phyloP scores from a whole-genome alignment of 2,888 invertebrate genomes.

The Ganaspis brasiliensis region DNA sequence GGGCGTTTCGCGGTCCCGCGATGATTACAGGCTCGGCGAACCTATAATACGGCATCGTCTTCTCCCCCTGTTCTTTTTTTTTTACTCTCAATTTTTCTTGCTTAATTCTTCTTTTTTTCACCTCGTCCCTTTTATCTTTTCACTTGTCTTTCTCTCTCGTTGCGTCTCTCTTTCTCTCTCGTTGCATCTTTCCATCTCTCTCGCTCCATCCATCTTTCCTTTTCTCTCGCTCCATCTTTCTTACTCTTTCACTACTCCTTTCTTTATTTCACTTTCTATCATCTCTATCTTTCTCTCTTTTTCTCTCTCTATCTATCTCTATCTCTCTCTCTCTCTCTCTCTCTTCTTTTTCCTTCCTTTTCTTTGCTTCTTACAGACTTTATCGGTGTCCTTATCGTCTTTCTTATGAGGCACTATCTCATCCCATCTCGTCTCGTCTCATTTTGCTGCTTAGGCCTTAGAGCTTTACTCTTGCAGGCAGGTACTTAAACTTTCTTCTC shows the following conservation, averaged over 20 bases:
- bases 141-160: conserved; percentile 20
- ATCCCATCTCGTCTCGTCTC: conserved; percentile 2
- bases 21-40: conserved; percentile 79
- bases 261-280: conserved; percentile 50
- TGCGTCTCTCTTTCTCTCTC: conserved; percentile 35
- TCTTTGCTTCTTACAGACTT: conserved; percentile 47
- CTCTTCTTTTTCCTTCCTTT: conserved; percentile 62
- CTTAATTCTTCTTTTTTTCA: conserved; percentile 42
- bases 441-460: background rate
- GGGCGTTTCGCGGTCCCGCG: conserved; percentile 80
- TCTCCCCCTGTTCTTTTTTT: conserved; percentile 39
- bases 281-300: conserved; percentile 44
- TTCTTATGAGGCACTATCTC: conserved; percentile 33
- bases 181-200: too few relatives aligned
- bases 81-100: conserved; percentile 42
- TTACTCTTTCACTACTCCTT: conserved; percentile 48
- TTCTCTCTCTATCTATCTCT: conserved; percentile 3
- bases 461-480: background rate
- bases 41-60: conserved; percentile 78
- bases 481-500: conserved; percentile 43
- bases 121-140: conserved; percentile 25
- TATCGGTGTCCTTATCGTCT: conserved; percentile 29
- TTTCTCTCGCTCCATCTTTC: conserved; percentile 48
- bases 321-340: conserved; percentile 40
- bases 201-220: conserved; percentile 50